These are phyloP conservation scores for Aphaenogaster rudis DNA, from an alignment of 1,140 invertebrate genomes.

Conservation along the genomic window DNA sequence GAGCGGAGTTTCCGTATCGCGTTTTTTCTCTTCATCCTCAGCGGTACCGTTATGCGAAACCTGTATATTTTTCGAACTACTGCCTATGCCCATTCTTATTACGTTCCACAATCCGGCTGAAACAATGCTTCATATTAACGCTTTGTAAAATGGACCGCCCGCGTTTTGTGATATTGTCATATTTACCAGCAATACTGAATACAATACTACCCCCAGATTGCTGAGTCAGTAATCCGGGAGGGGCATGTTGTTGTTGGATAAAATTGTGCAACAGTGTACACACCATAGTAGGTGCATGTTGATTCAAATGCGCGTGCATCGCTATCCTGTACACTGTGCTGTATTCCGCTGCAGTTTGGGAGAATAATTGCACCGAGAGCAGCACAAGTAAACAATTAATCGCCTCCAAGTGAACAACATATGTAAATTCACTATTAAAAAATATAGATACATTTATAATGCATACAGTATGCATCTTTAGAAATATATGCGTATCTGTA, in stretches of 20 bases:
- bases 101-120: slow-evolving; percentile 94
- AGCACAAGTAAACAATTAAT: slow-evolving; percentile 95
- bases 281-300: slow-evolving; percentile 91
- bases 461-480: background rate
- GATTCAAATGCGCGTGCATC: slow-evolving; percentile 91
- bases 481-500: background rate
- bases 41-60: slow-evolving; percentile 80
- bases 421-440: slow-evolving; percentile 93
- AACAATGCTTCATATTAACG: slow-evolving; percentile 68
- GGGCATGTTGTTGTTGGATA: slow-evolving; percentile 91
- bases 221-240: slow-evolving; percentile 89
- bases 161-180: slow-evolving; percentile 14
- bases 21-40: slow-evolving; percentile 83
- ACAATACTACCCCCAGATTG: slow-evolving; percentile 93
- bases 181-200: slow-evolving; percentile 93
- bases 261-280: slow-evolving; percentile 93
- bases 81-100: slow-evolving; percentile 89
- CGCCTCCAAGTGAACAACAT: slow-evolving; percentile 95
- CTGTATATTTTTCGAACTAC: slow-evolving; percentile 85
- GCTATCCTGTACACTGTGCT: slow-evolving; percentile 89
- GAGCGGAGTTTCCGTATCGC: slow-evolving; percentile 89
- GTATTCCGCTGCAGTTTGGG: slow-evolving; percentile 89
- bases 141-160: background rate
- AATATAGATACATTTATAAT: slow-evolving; percentile 12
- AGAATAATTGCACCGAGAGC: slow-evolving; percentile 96